A percentile compares a stretch with the other conserved stretches of the same genome.
These are phyloP conservation scores for Philypnodon macrostomus DNA, from an alignment of 2,797 vertebrate species.

Conservation along the genomic window DNA sequence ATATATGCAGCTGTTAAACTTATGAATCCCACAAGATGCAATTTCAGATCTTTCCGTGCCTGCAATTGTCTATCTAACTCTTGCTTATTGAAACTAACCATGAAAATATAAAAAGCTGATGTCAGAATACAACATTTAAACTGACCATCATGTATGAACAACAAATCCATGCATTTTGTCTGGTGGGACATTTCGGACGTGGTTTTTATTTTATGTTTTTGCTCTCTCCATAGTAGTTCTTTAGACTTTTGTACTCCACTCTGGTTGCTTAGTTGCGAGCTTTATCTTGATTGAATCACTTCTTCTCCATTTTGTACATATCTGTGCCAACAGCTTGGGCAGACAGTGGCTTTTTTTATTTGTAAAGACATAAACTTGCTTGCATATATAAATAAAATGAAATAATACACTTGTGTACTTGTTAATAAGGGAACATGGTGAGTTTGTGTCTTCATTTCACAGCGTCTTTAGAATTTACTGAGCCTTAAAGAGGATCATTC, in stretches of 20 bases:
- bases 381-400: conserved; percentile 91
- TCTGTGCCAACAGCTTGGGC: conserved; percentile 94
- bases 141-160: conserved; percentile 19
- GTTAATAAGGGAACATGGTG: conserved; percentile 65
- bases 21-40: conserved; percentile 21
- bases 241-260: conserved; percentile 89
- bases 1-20: conserved; percentile 13
- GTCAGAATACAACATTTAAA: conserved; percentile 16
- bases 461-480: neutral
- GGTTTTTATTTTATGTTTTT: conserved; percentile 57
- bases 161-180: conserved; percentile 25
- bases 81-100: conserved; percentile 17
- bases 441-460: conserved; percentile 59
- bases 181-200: conserved; percentile 57
- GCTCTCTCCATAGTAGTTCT: conserved; percentile 29
- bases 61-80: conserved; percentile 27
- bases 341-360: conserved; percentile 94
- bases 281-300: conserved; percentile 85
- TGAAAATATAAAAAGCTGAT: conserved; percentile 16
- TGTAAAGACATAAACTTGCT: conserved; percentile 96
- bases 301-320: conserved; percentile 91
- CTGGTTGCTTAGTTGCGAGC: conserved; percentile 95
- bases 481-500: too few species aligned
- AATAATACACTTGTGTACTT: conserved; percentile 93
- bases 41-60: conserved; percentile 37